These are phyloP conservation scores for Ashinkailepas kermadecensis DNA, from an alignment of 2,888 invertebrate genomes.

Conservation along the genomic window DNA sequence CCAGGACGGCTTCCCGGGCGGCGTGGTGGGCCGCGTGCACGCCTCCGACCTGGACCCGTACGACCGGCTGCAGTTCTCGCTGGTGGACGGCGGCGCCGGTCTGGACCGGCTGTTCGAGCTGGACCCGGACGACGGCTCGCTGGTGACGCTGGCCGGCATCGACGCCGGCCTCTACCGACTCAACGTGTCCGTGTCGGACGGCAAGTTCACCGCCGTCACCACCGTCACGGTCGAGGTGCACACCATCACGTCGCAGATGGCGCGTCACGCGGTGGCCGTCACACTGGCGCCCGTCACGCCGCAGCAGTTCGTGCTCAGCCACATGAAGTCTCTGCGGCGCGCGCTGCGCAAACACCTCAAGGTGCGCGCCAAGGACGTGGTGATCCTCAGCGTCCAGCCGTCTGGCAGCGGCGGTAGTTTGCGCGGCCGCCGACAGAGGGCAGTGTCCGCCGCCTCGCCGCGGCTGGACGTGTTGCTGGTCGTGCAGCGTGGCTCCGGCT, in stretches of 20 bases:
- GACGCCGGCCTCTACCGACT: slow-evolving; percentile 75
- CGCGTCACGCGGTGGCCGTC: slow-evolving; percentile 75
- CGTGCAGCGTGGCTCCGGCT: slow-evolving; percentile 56
- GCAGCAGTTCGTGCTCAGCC: slow-evolving; percentile 61
- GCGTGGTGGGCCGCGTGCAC: slow-evolving; percentile 73
- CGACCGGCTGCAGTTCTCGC: slow-evolving; percentile 69
- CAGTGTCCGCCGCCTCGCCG: slow-evolving; percentile 28
- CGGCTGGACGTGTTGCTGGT: slow-evolving; percentile 83
- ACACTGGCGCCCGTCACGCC: slow-evolving; percentile 73
- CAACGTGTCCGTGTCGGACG: slow-evolving; percentile 50
- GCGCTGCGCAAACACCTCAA: slow-evolving; percentile 56
- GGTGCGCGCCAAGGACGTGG: slow-evolving; percentile 66
- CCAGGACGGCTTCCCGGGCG: slow-evolving; percentile 83
- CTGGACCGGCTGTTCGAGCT: slow-evolving; percentile 62
- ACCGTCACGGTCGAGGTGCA: slow-evolving; percentile 71
- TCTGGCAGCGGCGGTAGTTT: neutral
- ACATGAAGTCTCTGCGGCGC: slow-evolving; percentile 28
- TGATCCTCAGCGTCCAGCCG: slow-evolving; percentile 70
- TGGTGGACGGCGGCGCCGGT: slow-evolving; percentile 48
- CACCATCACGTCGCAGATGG: slow-evolving; percentile 71
- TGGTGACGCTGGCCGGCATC: slow-evolving; percentile 71
- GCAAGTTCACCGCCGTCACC: slow-evolving; percentile 52
- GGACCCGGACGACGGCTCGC: slow-evolving; percentile 66
- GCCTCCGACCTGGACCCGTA: slow-evolving; percentile 89
- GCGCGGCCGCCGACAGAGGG: neutral